Evolutionary conservation across 92 coral and sea anemone genomes (phyloP), one percentile per base, ranked within the genome.

Genomic region (Epizoanthus scotinus): DNA sequence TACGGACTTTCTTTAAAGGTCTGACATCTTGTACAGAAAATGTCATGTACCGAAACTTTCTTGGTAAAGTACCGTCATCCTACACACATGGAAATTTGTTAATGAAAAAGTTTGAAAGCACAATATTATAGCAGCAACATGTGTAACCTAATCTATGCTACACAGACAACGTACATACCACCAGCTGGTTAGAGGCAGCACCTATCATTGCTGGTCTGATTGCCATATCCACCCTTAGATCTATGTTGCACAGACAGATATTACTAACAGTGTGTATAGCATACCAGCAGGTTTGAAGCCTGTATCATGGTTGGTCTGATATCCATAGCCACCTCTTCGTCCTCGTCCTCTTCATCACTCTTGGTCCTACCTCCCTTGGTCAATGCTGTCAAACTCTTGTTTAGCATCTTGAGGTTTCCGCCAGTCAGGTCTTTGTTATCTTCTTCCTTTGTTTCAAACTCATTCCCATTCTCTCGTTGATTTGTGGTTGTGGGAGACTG

Each of bases 1-100:
- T 90, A 69, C 92, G 97, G 63, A 95, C 98, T 69, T 92, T 90
- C 61, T 84, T 87, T 20, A 95, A 82, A 17, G 95, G 85, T 20
- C 90, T 84, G 26, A 92, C 98, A 73, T 94, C 98, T 63, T 95
- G 95, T 17, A 95, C 98, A 62, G 94, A 95, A 29, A 95, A 91
- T 0, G 95, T 90, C 38, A 95, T 29, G 62, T 90, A 93, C 26
- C 91, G 94, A 73, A 92, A 90, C 61, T 63, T 86, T 19, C 79
- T 86, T 60, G 58, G 64, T 8, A 63, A 44, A 22, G 58, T 21
- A 14, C 72, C 65, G 15, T 21, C 79, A 26, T 87, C 82, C 29
- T 74, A 77, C n/a, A 34, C 24, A 63, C 26, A 25, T 13, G 69
- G 34, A n/a, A n/a, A 63, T 29, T 29, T 9, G 3, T 18, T 12